Base-by-base conservation (phyloP, 1,140 invertebrate genomes). In the Chlorops oryzae region DNA sequence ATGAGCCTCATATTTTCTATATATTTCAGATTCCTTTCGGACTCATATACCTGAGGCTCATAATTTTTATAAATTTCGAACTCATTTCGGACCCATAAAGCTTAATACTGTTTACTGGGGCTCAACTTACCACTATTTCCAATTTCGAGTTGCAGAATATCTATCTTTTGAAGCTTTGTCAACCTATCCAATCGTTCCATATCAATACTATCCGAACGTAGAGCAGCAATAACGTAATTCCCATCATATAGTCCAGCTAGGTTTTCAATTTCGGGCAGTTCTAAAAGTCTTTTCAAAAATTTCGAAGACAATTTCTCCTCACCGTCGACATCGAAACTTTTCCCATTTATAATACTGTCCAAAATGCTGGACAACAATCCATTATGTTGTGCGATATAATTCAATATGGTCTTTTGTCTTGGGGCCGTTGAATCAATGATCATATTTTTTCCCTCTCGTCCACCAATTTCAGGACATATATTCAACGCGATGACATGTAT, bases 331-430 rank as follows among this genome's bases (percentile, higher is more conserved):
- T 62, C 45, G 53, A 67, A 49, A 50, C 66, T 50, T 12, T 55
- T 63, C 49, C 12, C 52, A 25, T 47, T 80, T 70, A 48, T 49
- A 52, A 81, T 74, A 32, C 74, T 73, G 49, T 75, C 73, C 17
- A 81, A 56, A 3, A 83, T 62, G 54, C 78, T 77, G 2, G 78
- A 78, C 18, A 82, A 51, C 2, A 82, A 43, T 74, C 75, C 77
- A 55, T 81, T 81, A 43, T 80, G 73, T 27, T 73, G 72, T 42
- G 74, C 69, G 5, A 82, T 71, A 47, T 81, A 82, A 43, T 74
- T 74, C 21, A 82, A 63, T 6, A 81, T 62, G 43, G 59, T 57
- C 42, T 62, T 27, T 34, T 63, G 56, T 25, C 59, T 71, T 21
- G 57, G 52, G 0, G 17, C 45, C 32, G 2, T 39, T 39, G 40